Conservation (phyloP, 2,888 invertebrate genomes). For the Ophion ellenae region DNA sequence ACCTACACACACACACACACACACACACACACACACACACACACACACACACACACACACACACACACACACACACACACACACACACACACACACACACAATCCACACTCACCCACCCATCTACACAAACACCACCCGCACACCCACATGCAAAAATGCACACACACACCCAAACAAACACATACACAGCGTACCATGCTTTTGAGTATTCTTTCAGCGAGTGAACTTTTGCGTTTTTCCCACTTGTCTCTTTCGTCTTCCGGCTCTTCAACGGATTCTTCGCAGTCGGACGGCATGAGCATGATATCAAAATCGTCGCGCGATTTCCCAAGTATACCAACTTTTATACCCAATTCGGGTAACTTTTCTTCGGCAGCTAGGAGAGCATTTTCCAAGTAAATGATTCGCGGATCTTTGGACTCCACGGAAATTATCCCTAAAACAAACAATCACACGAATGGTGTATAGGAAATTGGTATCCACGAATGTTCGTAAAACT, state of each 20-base stretch:
- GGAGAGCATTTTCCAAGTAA: slow-evolving; percentile 85
- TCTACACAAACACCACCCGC: too few relatives aligned
- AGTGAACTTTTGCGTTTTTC: slow-evolving; percentile 67
- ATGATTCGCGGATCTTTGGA: slow-evolving; percentile 83
- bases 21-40: too few relatives aligned
- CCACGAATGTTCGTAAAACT: neutral
- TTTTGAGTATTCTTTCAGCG: slow-evolving; percentile 60
- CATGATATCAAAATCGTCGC: slow-evolving; percentile 86
- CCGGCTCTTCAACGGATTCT: slow-evolving; percentile 71
- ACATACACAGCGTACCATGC: slow-evolving; percentile 34
- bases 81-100: too few relatives aligned
- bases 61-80: too few relatives aligned
- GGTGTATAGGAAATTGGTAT: neutral
- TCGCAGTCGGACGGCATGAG: slow-evolving; percentile 86
- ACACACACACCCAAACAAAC: too few relatives aligned
- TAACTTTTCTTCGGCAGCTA: slow-evolving; percentile 86
- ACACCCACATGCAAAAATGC: too few relatives aligned
- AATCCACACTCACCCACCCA: too few relatives aligned
- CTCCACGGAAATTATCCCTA: slow-evolving; percentile 82
- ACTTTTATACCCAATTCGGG: slow-evolving; percentile 83
- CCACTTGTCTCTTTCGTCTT: slow-evolving; percentile 66
- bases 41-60: too few relatives aligned
- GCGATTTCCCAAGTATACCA: slow-evolving; percentile 87
- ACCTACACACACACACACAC: too few relatives aligned
- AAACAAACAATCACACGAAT: slow-evolving; percentile 1